Evolutionary conservation across 2,797 vertebrate genomes (phyloP), one percentile per base, ranked within the genome.

Genomic region (Dendrocincla fuliginosa): DNA sequence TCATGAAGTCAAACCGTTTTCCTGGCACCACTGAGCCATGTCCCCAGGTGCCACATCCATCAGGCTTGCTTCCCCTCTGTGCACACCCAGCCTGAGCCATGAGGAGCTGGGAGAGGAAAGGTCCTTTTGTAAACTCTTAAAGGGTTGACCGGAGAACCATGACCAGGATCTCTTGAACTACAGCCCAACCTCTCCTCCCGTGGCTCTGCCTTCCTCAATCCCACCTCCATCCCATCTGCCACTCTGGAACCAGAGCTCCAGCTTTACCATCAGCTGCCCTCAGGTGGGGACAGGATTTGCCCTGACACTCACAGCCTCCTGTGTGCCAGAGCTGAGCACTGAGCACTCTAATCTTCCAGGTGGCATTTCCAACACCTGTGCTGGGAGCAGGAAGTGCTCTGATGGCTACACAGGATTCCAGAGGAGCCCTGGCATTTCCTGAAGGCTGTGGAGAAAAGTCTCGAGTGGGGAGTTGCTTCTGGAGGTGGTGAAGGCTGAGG

Each of bases 141-240:
- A 74, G 44, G n/a, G 30, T 24, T 13, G 17, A 28, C 57, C 2
- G 5, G 35, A 59, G 67, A 73, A 19, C 35, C 49, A 7, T 19
- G 20, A 18, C 35, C 33, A 30, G 68, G 55, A 50, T 25, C 46
- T 64, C 55, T 23, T 13, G 47, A 96, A 89, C 83, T 63, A 41
- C 75, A 93, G 91, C 6, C 1, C 63, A 87, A 37, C 75, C 73
- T 68, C 92, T 91, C 92, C 63, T 64, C 95, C 96, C 87, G 64
- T 93, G 95, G 97, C 97, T 95, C 96, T 89, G 90, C 90, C 76
- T 47, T 71, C 79, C 93, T 59, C 89, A 39, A 84, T 55, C 83
- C 96, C 95, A 93, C 65, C 93, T 92, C 95, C 95, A 85, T 13
- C 94, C 97, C 97, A 97, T 94, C 97, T 97, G 97, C 94, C 49